Conservation (phyloP, 2,113 vertebrate species). For the Salvelinus alpinus region DNA sequence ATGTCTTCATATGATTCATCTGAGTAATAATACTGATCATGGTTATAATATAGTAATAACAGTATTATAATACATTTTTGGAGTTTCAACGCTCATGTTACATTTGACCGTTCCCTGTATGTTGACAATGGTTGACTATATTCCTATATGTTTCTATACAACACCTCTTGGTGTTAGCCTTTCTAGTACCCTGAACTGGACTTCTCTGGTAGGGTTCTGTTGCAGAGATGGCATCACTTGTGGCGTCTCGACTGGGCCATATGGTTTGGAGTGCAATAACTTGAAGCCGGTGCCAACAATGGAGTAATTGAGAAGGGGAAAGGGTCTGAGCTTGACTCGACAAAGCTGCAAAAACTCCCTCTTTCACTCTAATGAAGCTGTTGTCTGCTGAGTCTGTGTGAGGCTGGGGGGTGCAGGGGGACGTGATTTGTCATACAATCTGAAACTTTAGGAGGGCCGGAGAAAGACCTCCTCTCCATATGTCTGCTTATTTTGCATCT, state of each 20-base stretch:
- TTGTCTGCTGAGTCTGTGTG: slow-evolving; percentile 63
- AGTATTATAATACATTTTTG: not conserved
- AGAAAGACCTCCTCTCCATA: slow-evolving; percentile 80
- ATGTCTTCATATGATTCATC: not conserved
- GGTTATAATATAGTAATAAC: not conserved
- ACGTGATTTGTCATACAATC: slow-evolving; percentile 84
- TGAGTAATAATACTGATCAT: not conserved
- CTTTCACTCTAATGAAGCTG: slow-evolving; percentile 81
- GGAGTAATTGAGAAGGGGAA: slow-evolving; percentile 69
- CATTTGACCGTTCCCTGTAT: not conserved
- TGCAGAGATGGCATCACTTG: slow-evolving; percentile 34
- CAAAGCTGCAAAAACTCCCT: slow-evolving; percentile 76
- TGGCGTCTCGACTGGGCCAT: slow-evolving; percentile 52
- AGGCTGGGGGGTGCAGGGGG: slow-evolving; percentile 46
- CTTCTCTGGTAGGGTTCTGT: slow-evolving; percentile 2
- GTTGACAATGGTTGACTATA: too few species aligned
- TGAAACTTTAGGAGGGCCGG: slow-evolving; percentile 78
- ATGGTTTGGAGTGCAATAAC: slow-evolving; percentile 76
- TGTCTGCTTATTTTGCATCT: slow-evolving; percentile 80
- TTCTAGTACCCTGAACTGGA: not conserved
- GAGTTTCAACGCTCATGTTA: not conserved
- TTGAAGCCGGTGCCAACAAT: slow-evolving; percentile 72
- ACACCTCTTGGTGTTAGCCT: not conserved
- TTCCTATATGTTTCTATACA: not conserved
- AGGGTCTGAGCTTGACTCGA: slow-evolving; percentile 73